Evolutionary conservation across 2,113 vertebrate species (phyloP), one percentile per base, ranked within the genome.

Genomic region (Platichthys stellatus): DNA sequence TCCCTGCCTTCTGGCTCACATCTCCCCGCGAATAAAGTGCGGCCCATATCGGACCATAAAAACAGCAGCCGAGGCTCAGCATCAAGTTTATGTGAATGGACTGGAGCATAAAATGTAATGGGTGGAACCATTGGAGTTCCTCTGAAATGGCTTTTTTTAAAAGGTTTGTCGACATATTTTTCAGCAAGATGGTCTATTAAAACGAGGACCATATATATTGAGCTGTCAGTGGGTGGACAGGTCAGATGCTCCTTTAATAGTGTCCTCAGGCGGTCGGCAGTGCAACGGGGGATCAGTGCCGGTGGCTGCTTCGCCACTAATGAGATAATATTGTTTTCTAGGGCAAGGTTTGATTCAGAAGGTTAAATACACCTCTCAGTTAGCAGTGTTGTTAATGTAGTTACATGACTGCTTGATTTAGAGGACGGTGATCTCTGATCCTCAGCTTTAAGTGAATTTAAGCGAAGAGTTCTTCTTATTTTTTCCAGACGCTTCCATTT

Each of bases 61-160:
- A 92, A 85, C 85, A 85, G 89, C 91, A 84, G 77, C 87, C 69
- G 79, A 87, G 85, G 86, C 90, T 88, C 91, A 91, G 78, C 87
- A 85, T 86, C 85, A 80, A 86, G 80, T 93, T 90, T 91, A 90
- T 93, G 92, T 88, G 89, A 92, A 91, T 74, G 76, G 88, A 88
- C 85, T 76, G 81, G 70, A 87, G 85, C 91, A 89, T 93, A 90
- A 93, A 93, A 93, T 90, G 86, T 91, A 93, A 93, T 92, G 89
- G 86, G 73, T 86, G 81, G 86, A 90, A 90, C 90, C 87, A 79
- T 79, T 83, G 80, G 85, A 84, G 79, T 88, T 85, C 76, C 81
- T 68, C 80, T 65, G 76, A 88, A 90, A 92, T 89, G 80, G 80
- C 89, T 90, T 90, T 90, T 89, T 89, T 86, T 86, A 77, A 88